Percentiles rank a stretch among this genome's conserved stretches.
phyloP scores from a whole-genome alignment of 2,797 vertebrate genomes.

The Lemur catta region DNA sequence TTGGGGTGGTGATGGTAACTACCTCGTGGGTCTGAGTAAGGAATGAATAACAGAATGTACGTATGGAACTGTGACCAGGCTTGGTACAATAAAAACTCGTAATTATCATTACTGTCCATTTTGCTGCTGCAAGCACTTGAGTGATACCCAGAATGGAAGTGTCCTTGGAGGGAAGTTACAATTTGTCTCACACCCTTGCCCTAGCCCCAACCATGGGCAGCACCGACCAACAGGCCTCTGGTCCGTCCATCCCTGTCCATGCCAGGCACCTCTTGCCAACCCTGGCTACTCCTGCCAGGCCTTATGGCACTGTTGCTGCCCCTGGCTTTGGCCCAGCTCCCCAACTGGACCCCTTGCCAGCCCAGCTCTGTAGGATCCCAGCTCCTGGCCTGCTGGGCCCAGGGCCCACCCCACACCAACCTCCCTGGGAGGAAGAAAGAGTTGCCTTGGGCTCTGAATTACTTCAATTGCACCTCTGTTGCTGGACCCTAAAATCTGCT shows the following conservation, averaged over 20 bases:
- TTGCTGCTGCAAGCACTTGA: neutral
- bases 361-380: neutral
- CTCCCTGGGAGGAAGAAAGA: neutral
- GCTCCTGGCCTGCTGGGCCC: neutral
- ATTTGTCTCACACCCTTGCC: neutral
- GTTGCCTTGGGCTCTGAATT: neutral
- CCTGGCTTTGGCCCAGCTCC: neutral
- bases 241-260: neutral
- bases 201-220: neutral
- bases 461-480: neutral
- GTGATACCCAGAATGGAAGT: too few species aligned
- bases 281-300: neutral
- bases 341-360: neutral
- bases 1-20: neutral
- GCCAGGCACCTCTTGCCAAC: neutral
- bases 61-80: too few species aligned
- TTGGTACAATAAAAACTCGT: neutral
- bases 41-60: neutral
- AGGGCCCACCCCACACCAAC: neutral
- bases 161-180: neutral
- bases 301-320: neutral
- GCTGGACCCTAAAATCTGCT: neutral
- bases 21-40: neutral
- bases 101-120: rapidly evolving
- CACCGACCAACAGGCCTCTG: neutral